Conservation (phyloP, 2,113 vertebrate species). For the Lichenostomus cassidix region DNA sequence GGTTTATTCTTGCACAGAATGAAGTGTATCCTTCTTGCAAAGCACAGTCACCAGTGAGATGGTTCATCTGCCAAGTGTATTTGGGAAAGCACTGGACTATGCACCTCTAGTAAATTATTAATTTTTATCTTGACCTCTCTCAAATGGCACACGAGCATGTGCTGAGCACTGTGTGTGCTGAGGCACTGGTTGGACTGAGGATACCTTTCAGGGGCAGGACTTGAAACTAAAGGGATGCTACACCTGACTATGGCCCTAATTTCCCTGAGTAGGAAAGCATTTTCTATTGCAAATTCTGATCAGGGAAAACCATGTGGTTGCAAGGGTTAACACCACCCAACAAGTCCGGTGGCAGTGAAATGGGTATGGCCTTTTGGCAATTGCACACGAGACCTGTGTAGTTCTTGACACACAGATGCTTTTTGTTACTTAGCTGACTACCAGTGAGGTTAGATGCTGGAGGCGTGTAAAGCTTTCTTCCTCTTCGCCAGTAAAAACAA, state of each 20-base stretch:
- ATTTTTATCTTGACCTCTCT: neutral
- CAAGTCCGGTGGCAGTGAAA: neutral
- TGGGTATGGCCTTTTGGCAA: neutral
- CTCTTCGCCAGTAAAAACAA: neutral
- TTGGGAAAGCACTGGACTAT: neutral
- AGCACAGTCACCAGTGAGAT: neutral
- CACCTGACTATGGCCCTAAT: neutral
- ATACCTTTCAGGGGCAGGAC: neutral
- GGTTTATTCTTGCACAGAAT: neutral
- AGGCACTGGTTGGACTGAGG: neutral
- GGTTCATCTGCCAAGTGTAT: neutral
- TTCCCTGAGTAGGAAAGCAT: neutral
- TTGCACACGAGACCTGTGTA: neutral
- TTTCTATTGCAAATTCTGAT: neutral
- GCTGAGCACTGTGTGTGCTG: neutral
- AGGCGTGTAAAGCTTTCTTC: neutral
- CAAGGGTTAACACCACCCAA: neutral
- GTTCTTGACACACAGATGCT: conserved; percentile 28
- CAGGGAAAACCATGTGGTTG: accelerated
- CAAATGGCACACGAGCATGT: accelerated
- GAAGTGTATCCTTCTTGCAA: neutral
- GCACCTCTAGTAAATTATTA: neutral
- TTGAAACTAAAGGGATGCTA: accelerated
- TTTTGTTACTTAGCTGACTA: conserved; percentile 25
- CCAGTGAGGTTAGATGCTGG: neutral